Conservation (phyloP, 2,888 invertebrate species). For the Tachina grossa region DNA sequence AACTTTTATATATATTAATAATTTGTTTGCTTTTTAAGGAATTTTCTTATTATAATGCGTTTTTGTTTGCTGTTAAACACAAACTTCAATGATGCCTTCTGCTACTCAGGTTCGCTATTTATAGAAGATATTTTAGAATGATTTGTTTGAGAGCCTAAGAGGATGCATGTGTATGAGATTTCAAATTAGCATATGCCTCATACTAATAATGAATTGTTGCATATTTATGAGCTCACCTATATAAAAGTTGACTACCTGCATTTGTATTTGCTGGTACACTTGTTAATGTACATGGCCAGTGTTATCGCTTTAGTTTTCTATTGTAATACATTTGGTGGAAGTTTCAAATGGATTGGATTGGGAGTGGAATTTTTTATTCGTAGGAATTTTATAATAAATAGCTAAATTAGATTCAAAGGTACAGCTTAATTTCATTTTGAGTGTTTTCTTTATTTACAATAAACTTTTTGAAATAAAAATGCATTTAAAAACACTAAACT, state of each 20-base stretch:
- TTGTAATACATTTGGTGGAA: neutral
- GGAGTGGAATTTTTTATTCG: no score
- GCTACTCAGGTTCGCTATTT: constrained; percentile 7
- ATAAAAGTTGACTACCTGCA: neutral
- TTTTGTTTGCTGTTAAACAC: neutral
- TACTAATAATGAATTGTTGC: constrained; percentile 52
- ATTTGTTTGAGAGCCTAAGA: neutral
- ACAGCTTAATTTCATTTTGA: no score
- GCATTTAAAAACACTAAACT: no score
- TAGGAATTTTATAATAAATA: no score
- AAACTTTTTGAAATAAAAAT: no score
- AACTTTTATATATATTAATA: neutral
- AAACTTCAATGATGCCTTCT: constrained; percentile 10
- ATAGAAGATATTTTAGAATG: constrained; percentile 28
- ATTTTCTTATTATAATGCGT: neutral
- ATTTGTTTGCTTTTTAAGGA: neutral
- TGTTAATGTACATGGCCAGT: neutral
- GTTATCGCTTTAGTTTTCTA: neutral
- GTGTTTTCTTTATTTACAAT: no score
- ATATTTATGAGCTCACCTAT: constrained; percentile 49
- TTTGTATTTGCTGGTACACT: neutral
- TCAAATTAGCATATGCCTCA: constrained; percentile 53
- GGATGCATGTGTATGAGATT: constrained; percentile 1
- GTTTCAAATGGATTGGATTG: neutral
- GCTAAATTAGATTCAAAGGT: no score